These are phyloP conservation scores for Crotalus viridis DNA, from an alignment of 2,113 vertebrate species.

Conservation along the genomic window DNA sequence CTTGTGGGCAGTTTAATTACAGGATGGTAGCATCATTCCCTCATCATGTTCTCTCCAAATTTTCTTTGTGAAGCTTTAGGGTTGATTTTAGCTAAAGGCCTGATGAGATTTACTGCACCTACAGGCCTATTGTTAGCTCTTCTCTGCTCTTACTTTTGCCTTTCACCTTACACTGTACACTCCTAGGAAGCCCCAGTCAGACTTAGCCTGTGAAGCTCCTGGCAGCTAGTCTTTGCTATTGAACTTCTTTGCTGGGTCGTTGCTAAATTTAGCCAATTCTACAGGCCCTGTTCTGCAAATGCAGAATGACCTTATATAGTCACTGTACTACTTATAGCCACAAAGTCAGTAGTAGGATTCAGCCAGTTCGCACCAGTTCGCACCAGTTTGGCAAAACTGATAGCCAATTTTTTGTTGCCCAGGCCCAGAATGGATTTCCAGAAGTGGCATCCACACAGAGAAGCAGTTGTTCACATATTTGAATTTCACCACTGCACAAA, in stretches of 20 bases:
- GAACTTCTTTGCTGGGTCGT: neutral
- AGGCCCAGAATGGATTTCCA: no score
- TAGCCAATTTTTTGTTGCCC: no score
- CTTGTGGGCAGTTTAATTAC: neutral
- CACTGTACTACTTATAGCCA: neutral
- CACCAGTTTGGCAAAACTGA: no score
- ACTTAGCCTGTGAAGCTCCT: neutral
- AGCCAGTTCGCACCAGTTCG: no score
- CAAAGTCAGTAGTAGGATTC: no score
- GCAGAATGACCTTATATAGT: neutral
- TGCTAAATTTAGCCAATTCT: neutral
- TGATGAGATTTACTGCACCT: neutral
- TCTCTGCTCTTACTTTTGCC: neutral
- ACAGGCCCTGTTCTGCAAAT: neutral
- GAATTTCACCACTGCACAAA: neutral
- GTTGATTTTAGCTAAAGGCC: neutral
- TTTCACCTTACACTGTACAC: neutral
- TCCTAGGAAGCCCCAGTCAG: neutral
- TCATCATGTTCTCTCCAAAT: neutral
- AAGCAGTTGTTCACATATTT: no score
- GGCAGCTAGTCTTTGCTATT: neutral
- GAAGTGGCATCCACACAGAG: no score
- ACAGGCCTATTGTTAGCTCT: neutral
- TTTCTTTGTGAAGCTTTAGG: neutral
- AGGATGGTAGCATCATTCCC: neutral